These are phyloP conservation scores for Prochilodus magdalenae DNA, from an alignment of 2,113 vertebrate genomes.

Conservation along the genomic window DNA sequence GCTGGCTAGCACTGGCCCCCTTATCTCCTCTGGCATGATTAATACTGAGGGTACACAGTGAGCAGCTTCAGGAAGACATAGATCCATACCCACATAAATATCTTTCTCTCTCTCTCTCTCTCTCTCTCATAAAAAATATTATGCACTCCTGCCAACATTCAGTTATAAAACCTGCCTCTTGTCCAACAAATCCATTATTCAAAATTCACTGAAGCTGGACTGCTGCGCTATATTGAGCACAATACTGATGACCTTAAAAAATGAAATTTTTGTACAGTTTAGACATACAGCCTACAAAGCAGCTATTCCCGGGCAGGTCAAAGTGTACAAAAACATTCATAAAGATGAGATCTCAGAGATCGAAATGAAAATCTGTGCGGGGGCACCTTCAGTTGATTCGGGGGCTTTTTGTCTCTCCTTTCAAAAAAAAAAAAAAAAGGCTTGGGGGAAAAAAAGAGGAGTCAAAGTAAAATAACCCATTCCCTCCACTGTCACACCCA, in stretches of 20 bases:
- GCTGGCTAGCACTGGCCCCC: conserved; percentile 69
- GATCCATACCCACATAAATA: conserved; percentile 52
- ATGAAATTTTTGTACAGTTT: conserved; percentile 35
- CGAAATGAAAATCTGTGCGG: conserved; percentile 49
- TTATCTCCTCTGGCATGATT: conserved; percentile 77
- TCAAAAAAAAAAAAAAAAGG: conserved; percentile 39
- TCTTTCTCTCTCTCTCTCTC: conserved; percentile 40
- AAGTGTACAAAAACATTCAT: conserved; percentile 51
- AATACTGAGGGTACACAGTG: conserved; percentile 70
- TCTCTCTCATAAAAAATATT: conserved; percentile 26
- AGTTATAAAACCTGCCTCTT: conserved; percentile 41
- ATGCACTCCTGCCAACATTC: conserved; percentile 39
- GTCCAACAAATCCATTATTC: conserved; percentile 44
- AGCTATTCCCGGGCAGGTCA: conserved; percentile 42
- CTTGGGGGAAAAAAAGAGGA: conserved; percentile 13
- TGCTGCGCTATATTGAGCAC: conserved; percentile 8
- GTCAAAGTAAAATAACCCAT: conserved; percentile 69
- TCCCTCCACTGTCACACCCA: conserved; percentile 67
- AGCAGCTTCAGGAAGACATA: conserved; percentile 62
- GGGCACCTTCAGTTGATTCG: conserved; percentile 55
- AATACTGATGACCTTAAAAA: conserved; percentile 34
- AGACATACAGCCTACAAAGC: conserved; percentile 28
- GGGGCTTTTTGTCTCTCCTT: conserved; percentile 51
- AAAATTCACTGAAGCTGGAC: conserved; percentile 22
- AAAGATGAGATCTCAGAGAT: conserved; percentile 56